Percentiles rank a stretch among this genome's conserved stretches.
phyloP scores from a whole-genome alignment of 2,888 invertebrate species.

The Ellobium chinense region DNA sequence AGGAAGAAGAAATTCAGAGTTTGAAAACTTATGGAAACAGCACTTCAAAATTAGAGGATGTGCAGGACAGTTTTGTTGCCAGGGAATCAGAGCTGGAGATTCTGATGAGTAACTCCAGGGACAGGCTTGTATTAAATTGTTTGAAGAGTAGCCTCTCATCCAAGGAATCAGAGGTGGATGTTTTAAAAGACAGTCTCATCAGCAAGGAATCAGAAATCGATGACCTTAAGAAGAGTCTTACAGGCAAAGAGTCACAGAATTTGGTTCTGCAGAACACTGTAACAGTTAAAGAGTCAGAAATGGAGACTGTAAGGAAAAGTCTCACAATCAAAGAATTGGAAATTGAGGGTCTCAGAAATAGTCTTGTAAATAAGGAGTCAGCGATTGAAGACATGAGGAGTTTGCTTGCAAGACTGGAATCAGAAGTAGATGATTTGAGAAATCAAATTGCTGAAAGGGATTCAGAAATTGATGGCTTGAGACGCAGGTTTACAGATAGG shows the following conservation, averaged over 20 bases:
- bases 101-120: background rate
- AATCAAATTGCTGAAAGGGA: background rate
- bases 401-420: background rate
- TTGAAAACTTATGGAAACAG: background rate
- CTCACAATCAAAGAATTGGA: background rate
- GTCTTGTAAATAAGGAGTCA: background rate
- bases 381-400: background rate
- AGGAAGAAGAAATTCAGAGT: background rate
- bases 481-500: background rate
- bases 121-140: background rate
- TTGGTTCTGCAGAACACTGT: background rate
- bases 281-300: background rate
- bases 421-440: background rate
- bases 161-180: background rate
- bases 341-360: background rate
- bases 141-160: background rate
- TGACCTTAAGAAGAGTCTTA: background rate
- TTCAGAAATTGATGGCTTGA: background rate
- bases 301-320: background rate
- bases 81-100: background rate
- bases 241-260: background rate
- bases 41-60: background rate
- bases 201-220: background rate
- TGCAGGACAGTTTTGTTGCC: background rate
- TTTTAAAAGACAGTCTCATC: background rate